A percentile compares a stretch with the other conserved stretches of the same genome.
phyloP scores from a whole-genome alignment of 2,113 vertebrate species.

The Struthidea cinerea region DNA sequence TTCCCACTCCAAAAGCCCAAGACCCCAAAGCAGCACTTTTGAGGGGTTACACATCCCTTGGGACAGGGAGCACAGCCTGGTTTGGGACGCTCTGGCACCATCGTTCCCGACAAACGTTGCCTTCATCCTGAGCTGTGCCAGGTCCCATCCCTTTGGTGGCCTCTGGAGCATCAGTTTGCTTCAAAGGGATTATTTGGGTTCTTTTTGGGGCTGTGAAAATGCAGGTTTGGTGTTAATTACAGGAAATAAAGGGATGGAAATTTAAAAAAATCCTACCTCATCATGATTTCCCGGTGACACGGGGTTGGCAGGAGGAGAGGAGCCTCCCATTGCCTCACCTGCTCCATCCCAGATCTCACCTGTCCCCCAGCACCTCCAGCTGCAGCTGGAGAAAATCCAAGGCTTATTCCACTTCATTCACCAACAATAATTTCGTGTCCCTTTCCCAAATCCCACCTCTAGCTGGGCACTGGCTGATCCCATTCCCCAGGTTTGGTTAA shows the following conservation, averaged over 20 bases:
- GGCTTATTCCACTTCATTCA: background rate
- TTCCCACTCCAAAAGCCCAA: background rate
- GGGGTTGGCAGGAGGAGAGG: conserved; percentile 33
- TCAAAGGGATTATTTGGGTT: background rate
- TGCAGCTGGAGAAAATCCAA: conserved; percentile 50
- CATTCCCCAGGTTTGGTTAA: background rate
- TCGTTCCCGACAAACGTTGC: fast-evolving
- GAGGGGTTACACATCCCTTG: fast-evolving
- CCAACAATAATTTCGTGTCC: conserved; percentile 25
- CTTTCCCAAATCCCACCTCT: background rate
- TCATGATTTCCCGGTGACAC: background rate
- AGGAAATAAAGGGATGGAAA: background rate
- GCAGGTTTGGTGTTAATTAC: background rate
- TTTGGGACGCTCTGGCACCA: background rate
- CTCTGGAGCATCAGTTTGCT: background rate
- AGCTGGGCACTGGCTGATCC: background rate
- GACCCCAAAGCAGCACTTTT: background rate
- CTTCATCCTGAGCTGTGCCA: background rate
- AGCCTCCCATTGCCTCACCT: background rate
- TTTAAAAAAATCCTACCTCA: fast-evolving
- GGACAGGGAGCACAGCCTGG: background rate
- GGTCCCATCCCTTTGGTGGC: fast-evolving
- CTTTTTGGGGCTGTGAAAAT: background rate
- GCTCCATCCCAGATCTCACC: background rate
- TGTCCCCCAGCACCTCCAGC: background rate